phyloP scores from a whole-genome alignment of 2,888 invertebrate genomes.

The Julus scanicus region DNA sequence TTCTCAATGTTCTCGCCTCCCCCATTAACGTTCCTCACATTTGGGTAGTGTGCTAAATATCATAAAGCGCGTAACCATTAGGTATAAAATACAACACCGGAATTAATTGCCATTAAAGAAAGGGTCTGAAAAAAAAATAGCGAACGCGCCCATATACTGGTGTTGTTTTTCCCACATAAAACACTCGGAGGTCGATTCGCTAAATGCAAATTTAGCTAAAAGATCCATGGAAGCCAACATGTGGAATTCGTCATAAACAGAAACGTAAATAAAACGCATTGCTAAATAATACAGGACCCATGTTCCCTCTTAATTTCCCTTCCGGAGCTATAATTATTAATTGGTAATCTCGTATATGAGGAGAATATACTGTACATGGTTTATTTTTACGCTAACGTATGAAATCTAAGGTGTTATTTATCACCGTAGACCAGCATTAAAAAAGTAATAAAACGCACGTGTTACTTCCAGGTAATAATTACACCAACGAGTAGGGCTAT shows the following conservation, averaged over 20 bases:
- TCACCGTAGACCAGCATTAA: background rate
- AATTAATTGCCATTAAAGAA: constrained; percentile 43
- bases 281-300: background rate
- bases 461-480: constrained; percentile 4
- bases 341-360: background rate
- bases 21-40: background rate
- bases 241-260: constrained; percentile 11
- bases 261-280: constrained; percentile 42
- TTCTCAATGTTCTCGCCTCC: background rate
- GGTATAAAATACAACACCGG: constrained; percentile 29
- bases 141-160: constrained; percentile 38
- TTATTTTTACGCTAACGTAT: background rate
- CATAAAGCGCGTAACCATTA: background rate
- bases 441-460: constrained; percentile 8
- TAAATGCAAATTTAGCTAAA: constrained; percentile 38
- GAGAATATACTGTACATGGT: background rate
- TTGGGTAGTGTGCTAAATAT: constrained; percentile 1
- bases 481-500: background rate
- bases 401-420: constrained; percentile 45
- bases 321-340: background rate
- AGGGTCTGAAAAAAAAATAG: constrained; percentile 30
- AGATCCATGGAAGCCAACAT: constrained; percentile 31
- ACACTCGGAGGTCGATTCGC: constrained; percentile 14
- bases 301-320: constrained; percentile 24
- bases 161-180: constrained; percentile 38